Evolutionary conservation across 2,797 vertebrate genomes (phyloP).

Genomic region (Pseudopleuronectes americanus): DNA sequence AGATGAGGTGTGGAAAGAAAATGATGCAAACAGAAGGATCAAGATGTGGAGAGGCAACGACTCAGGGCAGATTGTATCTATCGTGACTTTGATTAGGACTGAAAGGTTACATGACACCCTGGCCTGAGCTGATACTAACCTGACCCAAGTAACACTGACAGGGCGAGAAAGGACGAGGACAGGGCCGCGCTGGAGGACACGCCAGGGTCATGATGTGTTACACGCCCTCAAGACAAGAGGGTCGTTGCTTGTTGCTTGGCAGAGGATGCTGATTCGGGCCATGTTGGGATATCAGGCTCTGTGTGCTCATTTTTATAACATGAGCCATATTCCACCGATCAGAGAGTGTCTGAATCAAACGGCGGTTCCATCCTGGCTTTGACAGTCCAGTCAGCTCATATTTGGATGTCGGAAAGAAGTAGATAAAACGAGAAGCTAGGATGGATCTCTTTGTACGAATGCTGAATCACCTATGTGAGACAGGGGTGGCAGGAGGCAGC

Average conservation of each 20-base stretch:
- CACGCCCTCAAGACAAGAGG: constrained; percentile 31
- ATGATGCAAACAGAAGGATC: neutral
- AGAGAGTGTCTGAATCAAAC: constrained; percentile 35
- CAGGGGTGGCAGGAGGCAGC: neutral
- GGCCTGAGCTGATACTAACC: constrained; percentile 46
- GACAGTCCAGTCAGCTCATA: constrained; percentile 38
- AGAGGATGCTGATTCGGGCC: constrained; percentile 25
- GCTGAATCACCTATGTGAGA: constrained; percentile 24
- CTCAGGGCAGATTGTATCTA: constrained; percentile 42
- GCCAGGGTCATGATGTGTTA: constrained; percentile 34
- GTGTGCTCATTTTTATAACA: constrained; percentile 24
- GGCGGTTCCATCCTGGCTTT: constrained; percentile 41
- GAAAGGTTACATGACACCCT: constrained; percentile 49
- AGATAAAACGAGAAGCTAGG: constrained; percentile 17
- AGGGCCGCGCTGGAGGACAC: constrained; percentile 36
- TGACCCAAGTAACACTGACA: constrained; percentile 45
- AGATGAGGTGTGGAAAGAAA: constrained; percentile 1
- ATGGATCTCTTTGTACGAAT: constrained; percentile 9
- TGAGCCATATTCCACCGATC: constrained; percentile 45
- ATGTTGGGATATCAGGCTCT: constrained; percentile 20
- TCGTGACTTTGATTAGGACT: constrained; percentile 47
- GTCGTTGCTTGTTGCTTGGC: constrained; percentile 42
- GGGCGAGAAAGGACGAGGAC: constrained; percentile 48
- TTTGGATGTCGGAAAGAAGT: constrained; percentile 7
- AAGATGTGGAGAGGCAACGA: constrained; percentile 38